Base-by-base conservation (phyloP, 2,797 vertebrate genomes). In the Liasis olivaceus region DNA sequence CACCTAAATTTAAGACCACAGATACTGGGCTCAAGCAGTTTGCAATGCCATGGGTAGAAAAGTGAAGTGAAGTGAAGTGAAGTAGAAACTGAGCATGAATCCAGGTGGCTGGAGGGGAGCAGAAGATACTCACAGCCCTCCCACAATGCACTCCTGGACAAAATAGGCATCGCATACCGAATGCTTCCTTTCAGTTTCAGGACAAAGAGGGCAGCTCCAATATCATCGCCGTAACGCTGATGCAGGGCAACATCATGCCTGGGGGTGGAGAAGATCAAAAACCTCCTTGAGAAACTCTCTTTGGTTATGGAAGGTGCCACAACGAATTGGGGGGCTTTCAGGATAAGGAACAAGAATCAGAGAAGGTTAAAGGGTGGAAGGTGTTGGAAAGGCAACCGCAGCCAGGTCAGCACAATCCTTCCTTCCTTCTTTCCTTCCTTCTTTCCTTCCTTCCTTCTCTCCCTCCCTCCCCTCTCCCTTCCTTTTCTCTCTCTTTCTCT, bases 141-240 rank as follows among this genome's bases (percentile, higher is more conserved):
- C 72, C 47, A 64, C 47, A 36, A 56, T 8, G 28, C 26, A 13
- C 1, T 1, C 15, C 14, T n/a, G 24, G 5, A 12, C 15, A 56
- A 60, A 11, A n/a, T 31, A 42, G 1, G 64, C 14, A 9, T 42
- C 17, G 77, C 95, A 1, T 98, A 99, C 99, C 98, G 98, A 94
- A 99, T 98, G 5, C 96, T 93, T 62, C 99, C 99, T 9, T 97
- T 97, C 22, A 98, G 91, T 85, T 92, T 95, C 94, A 99, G 94
- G 92, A 98, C 62, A 93, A 96, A 99, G 96, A 95, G 95, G 0
- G 98, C 98, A 0, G 98, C 95, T 3, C 96, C 97, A 1, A 98
- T 6, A 12, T 98, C 90, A 0, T 92, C 42, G 0, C 99, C 98
- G 1, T 98, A 96, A 0, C 1, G 36, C 0, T 56, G 24, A 90